Evolutionary conservation across 1,140 invertebrate genomes (phyloP), one percentile per base, ranked within the genome.

Genomic region (Drosophila tristis): DNA sequence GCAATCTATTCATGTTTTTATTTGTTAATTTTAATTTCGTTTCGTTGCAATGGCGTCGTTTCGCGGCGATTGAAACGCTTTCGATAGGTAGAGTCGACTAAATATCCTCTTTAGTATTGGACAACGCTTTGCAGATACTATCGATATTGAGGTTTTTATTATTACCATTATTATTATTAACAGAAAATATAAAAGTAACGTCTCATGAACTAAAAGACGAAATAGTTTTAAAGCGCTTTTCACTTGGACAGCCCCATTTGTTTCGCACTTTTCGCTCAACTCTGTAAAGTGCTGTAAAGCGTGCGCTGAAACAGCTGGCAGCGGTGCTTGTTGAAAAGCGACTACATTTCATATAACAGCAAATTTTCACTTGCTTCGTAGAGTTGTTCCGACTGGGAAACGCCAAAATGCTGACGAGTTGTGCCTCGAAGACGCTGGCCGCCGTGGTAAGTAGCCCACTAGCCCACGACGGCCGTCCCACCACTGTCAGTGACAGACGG

Each of bases 321-420:
- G 65, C 35, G 65, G 65, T 70, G 67, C 67, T 70, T 71, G 65
- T 58, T 20, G 49, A 68, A 70, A 44, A 63, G 43, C 66, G 11
- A 68, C 48, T 42, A 54, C 25, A 70, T 48, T 71, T 71, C 51
- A 71, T 66, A 71, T 71, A 57, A 71, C 25, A 71, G 67, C 43
- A 55, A 73, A 48, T 65, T 62, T 73, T 67, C 13, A 45, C 49
- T 39, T 70, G 51, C 31, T 57, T 39, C 35, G 35, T 39, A 39
- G 35, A 58, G 20, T 71, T 64, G 29, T 42, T 62, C 61, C 47
- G 25, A 45, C 66, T 67, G 25, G 49, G 68, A 73, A 51, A 45
- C 48, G 42, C 39, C 42, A 82, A 66, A 73, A 91, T 91, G 90
- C 76, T 91, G 47, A 76, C 90, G 23, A 90, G 80, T 60, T 91